phyloP scores from a whole-genome alignment of 2,113 vertebrate species.

The Phasianus colchicus region DNA sequence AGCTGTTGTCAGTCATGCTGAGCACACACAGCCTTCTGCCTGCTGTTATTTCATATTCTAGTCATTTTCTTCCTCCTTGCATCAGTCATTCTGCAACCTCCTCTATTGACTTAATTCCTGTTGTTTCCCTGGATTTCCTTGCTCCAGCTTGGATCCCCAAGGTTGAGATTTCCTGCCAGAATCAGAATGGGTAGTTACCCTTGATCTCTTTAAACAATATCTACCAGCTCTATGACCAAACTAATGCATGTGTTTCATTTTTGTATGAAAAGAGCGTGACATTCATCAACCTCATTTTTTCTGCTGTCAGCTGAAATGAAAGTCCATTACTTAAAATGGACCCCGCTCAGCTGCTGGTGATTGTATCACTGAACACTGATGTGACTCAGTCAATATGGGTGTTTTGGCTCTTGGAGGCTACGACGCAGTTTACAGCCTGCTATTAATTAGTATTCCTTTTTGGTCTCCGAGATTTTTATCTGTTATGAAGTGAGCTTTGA shows the following conservation, averaged over 20 bases:
- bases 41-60: constrained; percentile 60
- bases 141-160: constrained; percentile 1
- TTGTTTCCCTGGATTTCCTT: constrained; percentile 33
- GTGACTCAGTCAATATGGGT: constrained; percentile 48
- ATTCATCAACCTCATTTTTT: constrained; percentile 49
- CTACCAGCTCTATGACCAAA: constrained; percentile 10
- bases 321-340: constrained; percentile 69
- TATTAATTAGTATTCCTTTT: constrained; percentile 69
- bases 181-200: not conserved
- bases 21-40: constrained; percentile 37
- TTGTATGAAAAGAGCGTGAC: constrained; percentile 11
- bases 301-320: constrained; percentile 61
- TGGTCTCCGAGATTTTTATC: constrained; percentile 60
- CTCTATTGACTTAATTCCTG: constrained; percentile 13
- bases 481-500: constrained; percentile 59
- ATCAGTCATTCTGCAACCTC: constrained; percentile 44
- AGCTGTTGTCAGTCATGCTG: not conserved
- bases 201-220: constrained; percentile 30
- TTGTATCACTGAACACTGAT: constrained; percentile 15
- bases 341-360: constrained; percentile 60
- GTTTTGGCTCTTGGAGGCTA: constrained; percentile 49
- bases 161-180: constrained; percentile 39
- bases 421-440: not conserved
- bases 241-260: constrained; percentile 42
- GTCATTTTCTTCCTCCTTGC: constrained; percentile 56